Base-by-base conservation (phyloP, 2,888 invertebrate genomes). In the Meteorus cinctellus region DNA sequence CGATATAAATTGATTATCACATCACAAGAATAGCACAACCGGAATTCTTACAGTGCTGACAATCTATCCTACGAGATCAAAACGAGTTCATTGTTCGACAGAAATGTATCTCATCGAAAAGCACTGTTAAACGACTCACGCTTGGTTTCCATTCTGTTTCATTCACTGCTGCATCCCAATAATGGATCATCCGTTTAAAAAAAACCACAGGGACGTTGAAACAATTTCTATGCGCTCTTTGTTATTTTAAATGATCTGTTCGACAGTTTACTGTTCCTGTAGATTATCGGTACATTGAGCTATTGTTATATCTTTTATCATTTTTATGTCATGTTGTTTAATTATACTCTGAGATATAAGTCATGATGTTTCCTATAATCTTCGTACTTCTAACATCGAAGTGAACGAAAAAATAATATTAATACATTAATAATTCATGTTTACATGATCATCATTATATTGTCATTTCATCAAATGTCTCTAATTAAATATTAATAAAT, bases 291-390 rank as follows among this genome's bases (percentile, higher is more conserved):
- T 86, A 83, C 82, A 84, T 78, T 85, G 83, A 87, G 84, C 84
- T 81, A 82, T 87, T 85, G 86, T 87, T 87, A 86, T 86, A 79
- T 86, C 85, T 84, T 85, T 87, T 86, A 82, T 87, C 86, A 87
- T 84, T 85, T 87, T 87, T 86, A 87, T 84, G 84, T 85, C 84
- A 85, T 84, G 86, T 86, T 86, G 85, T 84, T 86, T 86, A 86
- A 86, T 86, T 86, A 84, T 84, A 86, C 81, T 71, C 80, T 81
- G 84, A 84, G 83, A 84, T 84, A 84, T 86, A 83, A 84, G 82
- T 84, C 83, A 83, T 83, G 82, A 55, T 55, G 19, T 19, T 55
- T 55, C n/a, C 8, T n/a, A 55, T 55, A 55, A 55, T 83, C 82
- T 83, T 82, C 82, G 81, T 87, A 86, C 86, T 82, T 84, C 82